Conservation (phyloP, 2,888 invertebrate genomes). For the Amiota minor region DNA sequence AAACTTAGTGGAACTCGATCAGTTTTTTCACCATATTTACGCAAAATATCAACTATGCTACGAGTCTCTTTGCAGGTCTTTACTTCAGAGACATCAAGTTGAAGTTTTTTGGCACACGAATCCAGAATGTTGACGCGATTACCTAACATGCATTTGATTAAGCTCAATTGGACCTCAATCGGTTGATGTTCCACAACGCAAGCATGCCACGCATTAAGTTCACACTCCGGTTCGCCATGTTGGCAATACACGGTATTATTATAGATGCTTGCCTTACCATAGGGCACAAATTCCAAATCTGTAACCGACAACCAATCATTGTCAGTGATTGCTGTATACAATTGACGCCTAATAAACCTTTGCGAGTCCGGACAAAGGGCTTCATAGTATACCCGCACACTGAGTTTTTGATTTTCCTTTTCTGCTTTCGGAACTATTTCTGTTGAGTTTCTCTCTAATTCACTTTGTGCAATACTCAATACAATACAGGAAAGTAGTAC, state of each 20-base stretch:
- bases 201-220: conserved; percentile 70
- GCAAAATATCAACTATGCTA: conserved; percentile 61
- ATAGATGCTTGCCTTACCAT: conserved; percentile 68
- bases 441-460: no score
- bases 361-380: conserved; percentile 70
- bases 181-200: conserved; percentile 68
- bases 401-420: conserved; percentile 43
- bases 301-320: conserved; percentile 59
- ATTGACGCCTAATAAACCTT: conserved; percentile 61
- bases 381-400: conserved; percentile 70
- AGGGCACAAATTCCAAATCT: conserved; percentile 69
- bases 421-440: neutral
- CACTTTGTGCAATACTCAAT: no score
- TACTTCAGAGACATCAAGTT: conserved; percentile 57
- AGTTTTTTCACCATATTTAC: conserved; percentile 66
- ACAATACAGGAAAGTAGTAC: no score
- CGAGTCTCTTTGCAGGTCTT: conserved; percentile 59
- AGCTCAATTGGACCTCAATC: conserved; percentile 53
- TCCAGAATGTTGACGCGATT: conserved; percentile 53
- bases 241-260: conserved; percentile 67
- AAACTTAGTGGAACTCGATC: conserved; percentile 62
- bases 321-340: conserved; percentile 57
- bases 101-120: conserved; percentile 57
- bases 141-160: conserved; percentile 68
- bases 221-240: conserved; percentile 69